phyloP scores from a whole-genome alignment of 2,797 vertebrate species.

The Zalophus californianus region DNA sequence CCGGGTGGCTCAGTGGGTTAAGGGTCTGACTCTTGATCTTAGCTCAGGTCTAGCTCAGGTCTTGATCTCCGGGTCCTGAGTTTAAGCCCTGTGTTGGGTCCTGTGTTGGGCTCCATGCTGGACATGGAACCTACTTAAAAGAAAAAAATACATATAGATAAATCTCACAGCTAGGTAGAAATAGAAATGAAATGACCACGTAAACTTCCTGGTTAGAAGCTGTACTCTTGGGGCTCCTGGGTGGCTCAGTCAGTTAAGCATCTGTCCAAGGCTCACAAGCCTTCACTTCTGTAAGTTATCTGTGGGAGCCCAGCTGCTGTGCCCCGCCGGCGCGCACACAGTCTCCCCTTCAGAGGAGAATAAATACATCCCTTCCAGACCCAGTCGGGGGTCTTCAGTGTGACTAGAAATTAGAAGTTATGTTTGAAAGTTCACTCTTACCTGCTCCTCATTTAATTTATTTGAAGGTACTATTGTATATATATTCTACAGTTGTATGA shows the following conservation, averaged over 20 bases:
- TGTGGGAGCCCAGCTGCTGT: neutral
- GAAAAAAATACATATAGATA: neutral
- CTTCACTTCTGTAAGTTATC: neutral
- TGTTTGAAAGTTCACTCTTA: neutral
- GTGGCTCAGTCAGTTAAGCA: neutral
- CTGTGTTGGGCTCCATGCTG: neutral
- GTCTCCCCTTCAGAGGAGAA: neutral
- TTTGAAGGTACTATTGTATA: neutral
- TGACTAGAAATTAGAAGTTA: neutral
- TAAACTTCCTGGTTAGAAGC: neutral
- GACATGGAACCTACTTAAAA: neutral
- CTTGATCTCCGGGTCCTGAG: neutral
- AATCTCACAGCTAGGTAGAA: neutral
- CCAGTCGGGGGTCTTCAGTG: neutral
- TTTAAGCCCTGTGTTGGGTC: neutral
- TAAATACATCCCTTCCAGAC: neutral
- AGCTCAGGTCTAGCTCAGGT: neutral
- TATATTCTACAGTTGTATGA: neutral
- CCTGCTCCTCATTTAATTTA: neutral
- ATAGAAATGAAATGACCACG: neutral
- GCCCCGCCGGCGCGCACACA: no score
- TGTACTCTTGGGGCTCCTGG: neutral
- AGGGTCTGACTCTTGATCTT: neutral
- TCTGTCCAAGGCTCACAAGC: neutral
- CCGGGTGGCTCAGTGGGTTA: neutral